phyloP scores from a whole-genome alignment of 2,888 invertebrate species.

The Tetanocera ferruginea region DNA sequence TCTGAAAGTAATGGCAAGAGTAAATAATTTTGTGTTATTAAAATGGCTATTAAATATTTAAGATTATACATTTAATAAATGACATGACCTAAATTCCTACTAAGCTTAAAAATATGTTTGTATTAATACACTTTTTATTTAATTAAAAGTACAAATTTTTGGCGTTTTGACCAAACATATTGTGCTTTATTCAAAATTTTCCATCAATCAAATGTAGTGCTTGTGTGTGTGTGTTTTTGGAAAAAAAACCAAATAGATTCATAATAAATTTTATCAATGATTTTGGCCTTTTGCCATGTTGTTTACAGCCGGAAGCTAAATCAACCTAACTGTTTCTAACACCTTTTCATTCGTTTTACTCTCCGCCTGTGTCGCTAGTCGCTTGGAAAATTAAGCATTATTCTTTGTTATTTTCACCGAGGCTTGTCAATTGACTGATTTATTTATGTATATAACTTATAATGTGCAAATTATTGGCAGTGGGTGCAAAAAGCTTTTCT shows the following conservation, averaged over 20 bases:
- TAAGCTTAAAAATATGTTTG: too few relatives aligned
- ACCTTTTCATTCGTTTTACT: neutral
- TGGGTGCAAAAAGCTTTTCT: too few relatives aligned
- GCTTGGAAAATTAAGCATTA: neutral
- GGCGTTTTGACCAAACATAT: too few relatives aligned
- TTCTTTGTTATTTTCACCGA: conserved; percentile 7
- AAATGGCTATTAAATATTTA: too few relatives aligned
- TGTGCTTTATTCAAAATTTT: too few relatives aligned
- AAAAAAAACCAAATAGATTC: too few relatives aligned
- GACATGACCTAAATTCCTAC: too few relatives aligned
- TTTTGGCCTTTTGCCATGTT: neutral
- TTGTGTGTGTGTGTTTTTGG: too few relatives aligned
- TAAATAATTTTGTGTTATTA: neutral
- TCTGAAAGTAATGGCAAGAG: neutral
- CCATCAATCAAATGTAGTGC: too few relatives aligned
- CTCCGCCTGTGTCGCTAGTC: neutral
- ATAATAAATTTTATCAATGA: conserved; percentile 16
- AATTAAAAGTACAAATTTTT: too few relatives aligned
- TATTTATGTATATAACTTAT: neutral
- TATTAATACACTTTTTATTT: too few relatives aligned
- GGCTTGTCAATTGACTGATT: conserved; percentile 16
- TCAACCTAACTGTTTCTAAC: neutral
- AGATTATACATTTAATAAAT: too few relatives aligned
- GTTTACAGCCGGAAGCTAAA: neutral
- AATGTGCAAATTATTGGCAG: neutral